Base-by-base conservation (phyloP, 2,797 vertebrate genomes). In the Oophaga sylvatica region DNA sequence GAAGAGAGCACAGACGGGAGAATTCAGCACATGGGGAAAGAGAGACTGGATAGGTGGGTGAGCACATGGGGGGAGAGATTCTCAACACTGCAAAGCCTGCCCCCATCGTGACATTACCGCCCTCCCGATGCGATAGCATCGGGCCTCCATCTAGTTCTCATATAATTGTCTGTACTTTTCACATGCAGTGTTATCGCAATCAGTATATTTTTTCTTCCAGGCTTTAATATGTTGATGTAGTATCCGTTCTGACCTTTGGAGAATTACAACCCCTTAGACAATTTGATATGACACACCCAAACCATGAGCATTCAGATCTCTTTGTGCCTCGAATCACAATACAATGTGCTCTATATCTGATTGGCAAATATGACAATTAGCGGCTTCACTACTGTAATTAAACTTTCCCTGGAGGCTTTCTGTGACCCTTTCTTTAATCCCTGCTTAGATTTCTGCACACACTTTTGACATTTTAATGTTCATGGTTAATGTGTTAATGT, bases 311-410 rank as follows among this genome's bases (percentile, higher is more conserved):
- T 12, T 79, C 2, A 79, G 29, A 11, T 7, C 26, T 65, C 62
- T 26, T 45, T 48, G 35, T 80, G 80, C 41, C 60, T 60, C 31
- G 10, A 80, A 60, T 41, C 31, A 80, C 29, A 62, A 62, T 60
- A 62, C 78, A 81, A n/a, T 65, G 3, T n/a, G 35, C 31, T 65
- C 20, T 22, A 65, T 67, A 81, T 65, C 60, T 65, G 62, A 81
- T 67, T 67, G 80, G 80, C 60, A 67, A 67, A 65, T 41, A 15
- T 48, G 60, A 65, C 80, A 48, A 65, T 81, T 62, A 80, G 59
- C 57, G 35, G 15, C 60, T 62, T 80, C 57, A 63, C 22, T 48
- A 26, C 20, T 48, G 20, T 53, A 65, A 81, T 81, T 81, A 48
- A n/a, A 53, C 48, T 35, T 35, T 26, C 35, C 80, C 80, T 67